Base-by-base conservation (phyloP, 2,113 vertebrate genomes). In the Oncorhynchus gorbuscha region DNA sequence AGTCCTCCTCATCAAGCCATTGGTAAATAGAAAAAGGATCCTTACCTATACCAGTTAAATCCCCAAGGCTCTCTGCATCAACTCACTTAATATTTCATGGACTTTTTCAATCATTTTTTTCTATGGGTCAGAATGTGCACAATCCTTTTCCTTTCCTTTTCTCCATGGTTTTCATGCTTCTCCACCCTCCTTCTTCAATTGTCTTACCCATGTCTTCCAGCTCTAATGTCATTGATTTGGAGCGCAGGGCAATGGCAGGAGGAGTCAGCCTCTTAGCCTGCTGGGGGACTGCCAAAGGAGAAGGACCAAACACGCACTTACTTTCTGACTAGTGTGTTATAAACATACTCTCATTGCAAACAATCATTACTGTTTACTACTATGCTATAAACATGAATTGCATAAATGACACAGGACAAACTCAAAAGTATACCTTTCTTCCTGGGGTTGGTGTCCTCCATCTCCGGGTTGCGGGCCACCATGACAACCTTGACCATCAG, bases 151-250 rank as follows among this genome's bases (percentile, higher is more conserved):
- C n/a, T 78, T 51, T 61, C 14, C 79, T 69, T n/a, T 6, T 28
- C 65, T 45, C 68, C 48, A 26, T 32, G 32, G 39, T 45, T 71
- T 55, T 66, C 24, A 24, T 24, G 58, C 30, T 76, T 30, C 16
- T 8, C 32, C 5, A 39, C 30, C 32, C 69, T 70, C 61, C 22
- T 49, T 48, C 26, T 18, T 32, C 13, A 4, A 20, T 45, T 28
- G 20, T 77, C 93, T 95, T 90, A 96, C 96, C 96, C 94, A 97
- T 96, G 89, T 97, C 96, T 83, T 97, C 96, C 88, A 97, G 92
- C 89, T 97, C 96, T 81, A 96, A 97, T 86, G 96, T 97, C 96
- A 97, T 97, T 45, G 96, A 97, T 87, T 97, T 97, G 89, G 96
- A 97, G 79, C 96, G 96, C 81, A 97, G 89, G 72, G 96, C 95